Evolutionary conservation across 2,888 invertebrate genomes (phyloP).

Genomic region (Criorhina ranunculi): DNA sequence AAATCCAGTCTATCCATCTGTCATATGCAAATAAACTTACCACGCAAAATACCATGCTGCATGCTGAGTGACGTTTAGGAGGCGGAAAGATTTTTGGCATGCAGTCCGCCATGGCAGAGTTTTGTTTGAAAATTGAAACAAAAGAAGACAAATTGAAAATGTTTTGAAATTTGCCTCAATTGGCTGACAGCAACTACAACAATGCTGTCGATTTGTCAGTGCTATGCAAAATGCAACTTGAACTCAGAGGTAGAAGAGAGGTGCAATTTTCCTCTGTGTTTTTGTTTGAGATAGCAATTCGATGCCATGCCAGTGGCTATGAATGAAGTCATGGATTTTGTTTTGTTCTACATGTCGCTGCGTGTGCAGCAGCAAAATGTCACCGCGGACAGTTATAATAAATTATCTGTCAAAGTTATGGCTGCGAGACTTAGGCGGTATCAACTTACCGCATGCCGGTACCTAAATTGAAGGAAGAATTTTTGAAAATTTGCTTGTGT

Average conservation of each 20-base stretch:
- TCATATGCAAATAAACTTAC: conserved; percentile 62
- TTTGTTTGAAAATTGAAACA: conserved; percentile 29
- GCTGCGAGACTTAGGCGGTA: conserved; percentile 44
- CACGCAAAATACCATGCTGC: conserved; percentile 37
- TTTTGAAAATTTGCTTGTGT: conserved; percentile 43
- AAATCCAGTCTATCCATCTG: conserved; percentile 42
- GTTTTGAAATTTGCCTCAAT: conserved; percentile 56
- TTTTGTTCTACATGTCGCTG: conserved; percentile 34
- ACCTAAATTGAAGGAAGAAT: conserved; percentile 58
- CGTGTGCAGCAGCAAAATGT: conserved; percentile 36
- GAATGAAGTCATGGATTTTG: conserved; percentile 36
- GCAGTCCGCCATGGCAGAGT: conserved; percentile 19
- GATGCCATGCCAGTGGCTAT: conserved; percentile 40
- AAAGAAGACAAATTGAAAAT: conserved; percentile 34
- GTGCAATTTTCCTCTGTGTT: conserved; percentile 35
- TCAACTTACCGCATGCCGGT: conserved; percentile 8
- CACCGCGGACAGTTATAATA: conserved; percentile 44
- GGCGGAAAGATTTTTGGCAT: conserved; percentile 58
- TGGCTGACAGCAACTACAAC: conserved; percentile 23
- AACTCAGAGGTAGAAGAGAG: conserved; percentile 25
- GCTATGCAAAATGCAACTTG: background rate
- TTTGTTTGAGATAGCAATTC: conserved; percentile 1
- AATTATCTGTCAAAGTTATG: conserved; percentile 65
- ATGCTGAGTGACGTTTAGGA: conserved; percentile 38
- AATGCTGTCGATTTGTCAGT: conserved; percentile 45